A percentile compares a stretch with the other conserved stretches of the same genome.
These are phyloP conservation scores for Tinamus guttatus DNA, from an alignment of 2,113 vertebrate genomes.

Conservation along the genomic window DNA sequence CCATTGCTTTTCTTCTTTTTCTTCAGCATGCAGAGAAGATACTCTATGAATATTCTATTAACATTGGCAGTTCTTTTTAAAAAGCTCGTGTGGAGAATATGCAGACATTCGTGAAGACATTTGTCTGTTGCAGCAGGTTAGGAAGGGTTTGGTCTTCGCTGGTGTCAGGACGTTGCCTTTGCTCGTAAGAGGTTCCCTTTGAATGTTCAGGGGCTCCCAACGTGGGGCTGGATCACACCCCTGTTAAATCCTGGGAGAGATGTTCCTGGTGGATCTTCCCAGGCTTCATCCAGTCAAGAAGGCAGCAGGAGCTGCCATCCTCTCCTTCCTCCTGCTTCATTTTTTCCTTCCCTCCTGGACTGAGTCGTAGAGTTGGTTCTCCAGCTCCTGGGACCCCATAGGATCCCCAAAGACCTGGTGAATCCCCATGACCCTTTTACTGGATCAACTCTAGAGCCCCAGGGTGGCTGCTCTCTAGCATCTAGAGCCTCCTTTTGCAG, in stretches of 20 bases:
- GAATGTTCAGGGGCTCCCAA: not conserved
- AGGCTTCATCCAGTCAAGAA: not conserved
- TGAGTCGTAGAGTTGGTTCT: not conserved
- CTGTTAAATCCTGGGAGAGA: not conserved
- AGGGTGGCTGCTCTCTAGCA: not conserved
- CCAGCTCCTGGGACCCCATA: not conserved
- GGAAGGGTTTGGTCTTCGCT: slow-evolving; percentile 42
- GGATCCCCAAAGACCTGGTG: not conserved
- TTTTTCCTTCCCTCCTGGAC: not conserved
- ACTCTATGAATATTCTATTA: not conserved
- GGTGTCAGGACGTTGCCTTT: not conserved
- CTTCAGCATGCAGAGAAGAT: not conserved
- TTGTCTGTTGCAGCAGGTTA: slow-evolving; percentile 29
- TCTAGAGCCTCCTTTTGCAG: not conserved
- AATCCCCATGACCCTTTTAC: not conserved
- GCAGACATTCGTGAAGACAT: not conserved
- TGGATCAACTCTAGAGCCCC: not conserved
- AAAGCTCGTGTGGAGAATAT: not conserved
- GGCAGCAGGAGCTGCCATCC: not conserved
- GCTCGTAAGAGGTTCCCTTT: slow-evolving; percentile 21
- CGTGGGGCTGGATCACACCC: not conserved
- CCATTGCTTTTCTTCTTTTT: not conserved
- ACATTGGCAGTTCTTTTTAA: not conserved
- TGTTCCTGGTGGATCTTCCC: not conserved
- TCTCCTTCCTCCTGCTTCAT: not conserved